A percentile compares a stretch with the other conserved stretches of the same genome.
Conservation (phyloP, 2,113 vertebrate genomes). For the Cavia aperea region DNA sequence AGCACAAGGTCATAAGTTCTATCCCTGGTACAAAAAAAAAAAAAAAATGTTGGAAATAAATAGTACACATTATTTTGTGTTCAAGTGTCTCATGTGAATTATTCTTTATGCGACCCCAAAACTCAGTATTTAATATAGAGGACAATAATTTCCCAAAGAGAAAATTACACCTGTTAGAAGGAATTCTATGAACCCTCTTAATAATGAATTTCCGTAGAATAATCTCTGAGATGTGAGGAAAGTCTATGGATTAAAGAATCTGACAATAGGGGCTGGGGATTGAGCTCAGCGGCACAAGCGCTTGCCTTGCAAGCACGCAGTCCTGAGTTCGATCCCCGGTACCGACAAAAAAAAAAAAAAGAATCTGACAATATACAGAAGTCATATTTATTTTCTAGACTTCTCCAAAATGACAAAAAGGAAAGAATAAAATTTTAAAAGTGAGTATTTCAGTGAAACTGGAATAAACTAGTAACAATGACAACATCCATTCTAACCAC, state of each 20-base stretch:
- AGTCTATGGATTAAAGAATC: not conserved
- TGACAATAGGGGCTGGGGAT: not conserved
- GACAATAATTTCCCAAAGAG: not conserved
- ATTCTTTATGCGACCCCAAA: not conserved
- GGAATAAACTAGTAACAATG: not conserved
- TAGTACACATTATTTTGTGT: not conserved
- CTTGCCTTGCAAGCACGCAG: too few relatives aligned
- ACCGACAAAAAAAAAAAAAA: not conserved
- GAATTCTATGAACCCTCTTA: not conserved
- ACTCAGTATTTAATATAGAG: not conserved
- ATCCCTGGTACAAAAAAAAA: too few relatives aligned
- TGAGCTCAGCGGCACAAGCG: too few relatives aligned
- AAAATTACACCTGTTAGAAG: not conserved
- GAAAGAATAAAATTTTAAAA: not conserved
- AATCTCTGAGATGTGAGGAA: not conserved
- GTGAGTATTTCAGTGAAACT: not conserved
- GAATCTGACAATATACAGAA: not conserved
- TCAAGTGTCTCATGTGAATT: not conserved
- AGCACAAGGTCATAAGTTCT: too few relatives aligned
- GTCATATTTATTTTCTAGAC: not conserved
- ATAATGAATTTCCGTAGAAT: not conserved
- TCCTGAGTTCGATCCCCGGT: too few relatives aligned
- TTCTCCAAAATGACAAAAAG: not conserved
- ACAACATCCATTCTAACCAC: not conserved
- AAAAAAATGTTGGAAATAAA: not conserved